These are phyloP conservation scores for Pangasius mekongensis DNA, from an alignment of 2,797 vertebrate genomes.

Conservation along the genomic window DNA sequence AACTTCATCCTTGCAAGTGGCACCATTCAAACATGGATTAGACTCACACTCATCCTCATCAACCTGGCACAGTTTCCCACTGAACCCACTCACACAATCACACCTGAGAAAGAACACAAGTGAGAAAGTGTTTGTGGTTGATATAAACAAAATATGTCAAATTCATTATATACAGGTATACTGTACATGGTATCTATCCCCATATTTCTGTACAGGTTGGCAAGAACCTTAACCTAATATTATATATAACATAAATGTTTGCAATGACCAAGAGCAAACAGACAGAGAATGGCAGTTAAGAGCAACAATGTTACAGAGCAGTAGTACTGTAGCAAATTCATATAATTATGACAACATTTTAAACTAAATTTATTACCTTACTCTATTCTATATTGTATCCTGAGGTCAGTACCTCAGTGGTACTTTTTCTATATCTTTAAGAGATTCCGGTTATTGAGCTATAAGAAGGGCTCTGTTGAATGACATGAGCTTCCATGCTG, in stretches of 20 bases:
- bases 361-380: background rate
- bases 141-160: background rate
- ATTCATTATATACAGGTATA: background rate
- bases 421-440: background rate
- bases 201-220: background rate
- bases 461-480: background rate
- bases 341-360: background rate
- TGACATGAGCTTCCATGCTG: background rate
- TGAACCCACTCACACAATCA: conserved; percentile 86
- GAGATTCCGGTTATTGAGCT: background rate
- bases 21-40: conserved; percentile 91
- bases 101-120: conserved; percentile 76
- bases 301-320: background rate
- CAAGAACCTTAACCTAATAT: background rate
- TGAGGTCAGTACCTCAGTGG: background rate
- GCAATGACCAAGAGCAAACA: background rate
- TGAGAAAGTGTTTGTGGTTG: background rate
- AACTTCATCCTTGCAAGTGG: conserved; percentile 88
- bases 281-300: background rate
- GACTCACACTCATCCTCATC: conserved; percentile 91
- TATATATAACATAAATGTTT: background rate
- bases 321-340: background rate
- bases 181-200: background rate
- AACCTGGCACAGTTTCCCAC: conserved; percentile 85
- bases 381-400: background rate